phyloP scores from a whole-genome alignment of 2,888 invertebrate genomes.

The Agrotis segetum region DNA sequence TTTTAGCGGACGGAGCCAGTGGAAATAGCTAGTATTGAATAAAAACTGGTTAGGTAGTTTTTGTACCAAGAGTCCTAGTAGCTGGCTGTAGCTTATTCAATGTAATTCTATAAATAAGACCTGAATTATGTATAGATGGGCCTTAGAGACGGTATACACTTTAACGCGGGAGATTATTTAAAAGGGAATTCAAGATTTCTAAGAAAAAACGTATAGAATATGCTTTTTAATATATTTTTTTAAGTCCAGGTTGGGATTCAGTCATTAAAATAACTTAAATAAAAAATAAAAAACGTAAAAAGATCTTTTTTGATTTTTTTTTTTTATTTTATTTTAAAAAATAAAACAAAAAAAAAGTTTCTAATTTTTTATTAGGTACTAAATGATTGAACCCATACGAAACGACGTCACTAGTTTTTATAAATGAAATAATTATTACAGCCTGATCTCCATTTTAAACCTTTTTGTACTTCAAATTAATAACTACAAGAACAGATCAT shows the following conservation, averaged over 20 bases:
- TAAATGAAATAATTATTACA: neutral
- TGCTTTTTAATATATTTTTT: no score
- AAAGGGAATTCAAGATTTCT: neutral
- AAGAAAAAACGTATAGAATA: no score
- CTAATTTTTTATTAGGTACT: no score
- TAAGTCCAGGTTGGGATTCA: no score
- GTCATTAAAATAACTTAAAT: no score
- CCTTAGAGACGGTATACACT: constrained; percentile 56
- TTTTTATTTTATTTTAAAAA: no score
- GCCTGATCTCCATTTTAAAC: neutral
- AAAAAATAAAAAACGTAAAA: no score
- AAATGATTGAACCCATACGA: no score
- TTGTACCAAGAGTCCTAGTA: constrained; percentile 32
- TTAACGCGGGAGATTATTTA: neutral
- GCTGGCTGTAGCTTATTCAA: constrained; percentile 37
- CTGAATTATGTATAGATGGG: constrained; percentile 73
- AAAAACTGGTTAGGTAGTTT: constrained; percentile 49
- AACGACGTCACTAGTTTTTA: no score
- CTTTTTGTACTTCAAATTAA: constrained; percentile 9
- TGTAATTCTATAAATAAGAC: constrained; percentile 72
- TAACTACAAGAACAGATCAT: constrained; percentile 19
- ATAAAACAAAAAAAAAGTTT: no score
- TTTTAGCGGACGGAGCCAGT: no score
- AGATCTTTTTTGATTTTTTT: no score
- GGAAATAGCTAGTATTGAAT: neutral